Conservation (phyloP, 1,140 invertebrate species). For the Asobara japonica region DNA sequence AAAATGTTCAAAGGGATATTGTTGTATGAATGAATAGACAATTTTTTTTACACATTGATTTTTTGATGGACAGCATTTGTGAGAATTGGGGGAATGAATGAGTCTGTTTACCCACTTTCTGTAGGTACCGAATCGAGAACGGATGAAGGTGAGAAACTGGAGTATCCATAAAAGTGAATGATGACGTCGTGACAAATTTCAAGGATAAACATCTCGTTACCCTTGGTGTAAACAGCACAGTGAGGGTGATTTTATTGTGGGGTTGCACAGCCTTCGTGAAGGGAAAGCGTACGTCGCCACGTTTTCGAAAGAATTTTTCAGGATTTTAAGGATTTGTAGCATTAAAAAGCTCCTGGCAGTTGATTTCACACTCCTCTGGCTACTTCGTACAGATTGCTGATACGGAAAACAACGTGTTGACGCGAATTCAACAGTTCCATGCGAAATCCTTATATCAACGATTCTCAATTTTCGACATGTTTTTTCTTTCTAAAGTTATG, state of each 20-base stretch:
- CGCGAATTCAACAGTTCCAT: too few relatives aligned
- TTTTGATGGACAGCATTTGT: background rate
- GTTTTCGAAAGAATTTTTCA: too few relatives aligned
- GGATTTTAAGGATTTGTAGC: too few relatives aligned
- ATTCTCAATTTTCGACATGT: too few relatives aligned
- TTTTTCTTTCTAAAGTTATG: too few relatives aligned
- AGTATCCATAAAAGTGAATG: constrained; percentile 27
- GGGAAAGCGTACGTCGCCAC: background rate
- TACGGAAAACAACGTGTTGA: too few relatives aligned
- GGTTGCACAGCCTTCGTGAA: background rate
- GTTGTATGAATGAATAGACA: too few relatives aligned
- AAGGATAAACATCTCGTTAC: constrained; percentile 40
- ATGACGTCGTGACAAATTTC: constrained; percentile 35
- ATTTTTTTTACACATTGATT: background rate
- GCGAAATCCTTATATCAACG: too few relatives aligned
- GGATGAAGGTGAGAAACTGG: constrained; percentile 24
- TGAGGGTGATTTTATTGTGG: constrained; percentile 26
- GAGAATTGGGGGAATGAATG: background rate
- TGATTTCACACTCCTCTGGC: too few relatives aligned
- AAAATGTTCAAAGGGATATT: background rate
- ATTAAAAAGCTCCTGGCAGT: too few relatives aligned
- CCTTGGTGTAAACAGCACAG: constrained; percentile 34
- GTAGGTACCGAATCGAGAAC: background rate
- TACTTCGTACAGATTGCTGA: too few relatives aligned
- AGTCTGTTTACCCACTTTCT: constrained; percentile 20